phyloP scores from a whole-genome alignment of 2,888 invertebrate species.

The Pachymerium ferrugineum region DNA sequence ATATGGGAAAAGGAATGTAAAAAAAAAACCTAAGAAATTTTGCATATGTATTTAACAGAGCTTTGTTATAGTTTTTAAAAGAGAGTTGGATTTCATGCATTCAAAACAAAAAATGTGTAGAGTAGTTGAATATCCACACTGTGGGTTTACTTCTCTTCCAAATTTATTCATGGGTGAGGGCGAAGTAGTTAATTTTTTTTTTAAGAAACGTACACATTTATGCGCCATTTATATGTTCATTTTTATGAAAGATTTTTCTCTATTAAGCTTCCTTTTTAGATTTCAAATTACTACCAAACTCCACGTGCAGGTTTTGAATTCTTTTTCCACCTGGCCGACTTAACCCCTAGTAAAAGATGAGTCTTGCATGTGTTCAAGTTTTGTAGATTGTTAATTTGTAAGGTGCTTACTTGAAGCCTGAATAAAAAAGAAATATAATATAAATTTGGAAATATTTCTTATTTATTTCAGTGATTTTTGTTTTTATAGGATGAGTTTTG shows the following conservation, averaged over 20 bases:
- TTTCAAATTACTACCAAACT: not conserved
- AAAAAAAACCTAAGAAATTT: not conserved
- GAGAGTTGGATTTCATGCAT: not conserved
- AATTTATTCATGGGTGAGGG: not conserved
- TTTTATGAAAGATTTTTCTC: not conserved
- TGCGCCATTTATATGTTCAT: not conserved
- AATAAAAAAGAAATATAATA: slow-evolving; percentile 29
- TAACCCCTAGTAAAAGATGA: not conserved
- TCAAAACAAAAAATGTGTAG: not conserved
- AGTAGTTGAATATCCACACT: not conserved
- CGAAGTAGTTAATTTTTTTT: not conserved
- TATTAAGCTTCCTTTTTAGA: not conserved
- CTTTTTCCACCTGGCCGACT: not conserved
- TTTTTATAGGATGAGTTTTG: too few relatives aligned
- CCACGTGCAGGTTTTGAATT: not conserved
- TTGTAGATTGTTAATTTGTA: slow-evolving; percentile 32
- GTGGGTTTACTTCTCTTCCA: not conserved
- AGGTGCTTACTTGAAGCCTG: slow-evolving; percentile 29
- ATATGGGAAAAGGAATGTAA: slow-evolving; percentile 2
- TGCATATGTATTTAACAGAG: not conserved
- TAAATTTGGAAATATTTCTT: not conserved
- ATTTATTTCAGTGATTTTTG: not conserved
- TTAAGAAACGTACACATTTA: not conserved
- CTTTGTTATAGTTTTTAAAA: slow-evolving; percentile 1
- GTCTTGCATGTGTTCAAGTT: slow-evolving; percentile 30